These are phyloP conservation scores for Lasioglossum malachurum DNA, from an alignment of 2,888 invertebrate genomes.

Conservation along the genomic window DNA sequence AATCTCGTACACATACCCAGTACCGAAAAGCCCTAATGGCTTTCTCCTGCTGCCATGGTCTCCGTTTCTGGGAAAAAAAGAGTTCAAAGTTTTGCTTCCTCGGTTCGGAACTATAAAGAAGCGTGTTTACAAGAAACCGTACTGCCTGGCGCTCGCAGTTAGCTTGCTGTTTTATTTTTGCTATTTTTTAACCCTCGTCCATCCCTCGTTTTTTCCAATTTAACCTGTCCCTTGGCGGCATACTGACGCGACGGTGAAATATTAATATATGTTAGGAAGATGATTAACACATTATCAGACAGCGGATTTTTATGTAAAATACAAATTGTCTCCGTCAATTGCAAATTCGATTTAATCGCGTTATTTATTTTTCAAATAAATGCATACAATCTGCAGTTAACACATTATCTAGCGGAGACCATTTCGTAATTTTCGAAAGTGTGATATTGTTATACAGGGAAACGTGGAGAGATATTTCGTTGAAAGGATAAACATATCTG, in stretches of 20 bases:
- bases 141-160: background rate
- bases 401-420: too few relatives aligned
- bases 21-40: slow-evolving; percentile 1
- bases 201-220: slow-evolving; percentile 9
- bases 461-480: background rate
- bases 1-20: background rate
- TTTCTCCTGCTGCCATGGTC: background rate
- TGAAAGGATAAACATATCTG: background rate
- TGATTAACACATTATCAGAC: background rate
- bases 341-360: too few relatives aligned
- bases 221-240: background rate
- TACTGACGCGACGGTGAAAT: background rate
- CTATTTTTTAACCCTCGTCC: slow-evolving; percentile 2
- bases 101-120: background rate
- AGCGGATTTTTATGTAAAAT: background rate
- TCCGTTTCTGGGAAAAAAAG: background rate
- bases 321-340: background rate
- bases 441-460: background rate
- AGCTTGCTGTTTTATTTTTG: background rate
- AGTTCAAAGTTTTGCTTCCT: background rate
- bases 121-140: background rate
- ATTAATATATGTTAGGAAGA: background rate
- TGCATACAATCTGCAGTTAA: background rate
- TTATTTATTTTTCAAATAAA: background rate
- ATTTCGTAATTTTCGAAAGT: background rate